A percentile compares a stretch with the other conserved stretches of the same genome.
Evolutionary conservation across 2,888 invertebrate species (phyloP).

Genomic region (Globia sparganii): DNA sequence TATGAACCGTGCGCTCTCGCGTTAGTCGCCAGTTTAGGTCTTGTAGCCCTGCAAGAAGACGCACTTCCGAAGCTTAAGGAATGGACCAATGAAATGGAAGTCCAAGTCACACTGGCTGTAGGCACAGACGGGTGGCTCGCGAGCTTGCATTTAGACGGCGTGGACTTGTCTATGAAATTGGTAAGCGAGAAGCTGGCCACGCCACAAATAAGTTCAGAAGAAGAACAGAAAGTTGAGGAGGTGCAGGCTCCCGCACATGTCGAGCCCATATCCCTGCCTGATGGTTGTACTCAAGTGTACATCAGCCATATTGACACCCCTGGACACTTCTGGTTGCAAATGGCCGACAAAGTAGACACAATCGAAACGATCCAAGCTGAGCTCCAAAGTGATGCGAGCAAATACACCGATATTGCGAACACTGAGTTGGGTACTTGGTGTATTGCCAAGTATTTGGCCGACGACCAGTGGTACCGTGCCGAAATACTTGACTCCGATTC

Average conservation of each 20-base stretch:
- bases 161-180: conserved; percentile 88
- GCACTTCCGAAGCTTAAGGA: conserved; percentile 80
- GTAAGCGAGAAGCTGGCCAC: conserved; percentile 84
- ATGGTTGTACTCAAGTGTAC: conserved; percentile 87
- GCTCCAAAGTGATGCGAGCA: conserved; percentile 90
- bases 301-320: conserved; percentile 94
- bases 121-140: conserved; percentile 90
- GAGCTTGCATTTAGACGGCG: conserved; percentile 87
- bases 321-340: conserved; percentile 94
- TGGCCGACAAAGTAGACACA: conserved; percentile 88
- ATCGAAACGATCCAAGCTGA: conserved; percentile 92
- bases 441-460: conserved; percentile 95
- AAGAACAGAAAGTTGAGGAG: conserved; percentile 72
- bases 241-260: conserved; percentile 54
- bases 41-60: conserved; percentile 83
- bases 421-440: conserved; percentile 92
- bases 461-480: conserved; percentile 98
- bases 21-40: conserved; percentile 82
- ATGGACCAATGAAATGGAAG: conserved; percentile 87
- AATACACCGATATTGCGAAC: conserved; percentile 89
- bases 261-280: conserved; percentile 80
- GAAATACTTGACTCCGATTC: conserved; percentile 95
- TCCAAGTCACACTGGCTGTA: conserved; percentile 89
- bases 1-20: conserved; percentile 83
- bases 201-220: conserved; percentile 73